Percentiles rank a stretch among this genome's conserved stretches.
phyloP scores from a whole-genome alignment of 2,797 vertebrate genomes.

The Caiman crocodilus region DNA sequence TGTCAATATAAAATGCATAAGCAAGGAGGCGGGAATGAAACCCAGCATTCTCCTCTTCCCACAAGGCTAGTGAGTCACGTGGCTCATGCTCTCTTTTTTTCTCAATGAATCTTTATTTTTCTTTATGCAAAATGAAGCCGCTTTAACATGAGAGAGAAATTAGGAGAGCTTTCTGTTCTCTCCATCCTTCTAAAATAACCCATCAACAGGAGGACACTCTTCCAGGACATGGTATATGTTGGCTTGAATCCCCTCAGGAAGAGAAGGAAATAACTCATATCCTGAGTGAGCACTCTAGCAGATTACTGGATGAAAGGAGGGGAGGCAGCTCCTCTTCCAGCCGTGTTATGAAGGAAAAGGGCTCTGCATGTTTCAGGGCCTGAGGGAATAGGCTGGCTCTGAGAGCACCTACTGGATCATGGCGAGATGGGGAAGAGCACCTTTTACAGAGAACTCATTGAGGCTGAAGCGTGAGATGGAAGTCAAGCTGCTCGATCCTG shows the following conservation, averaged over 20 bases:
- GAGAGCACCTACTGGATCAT: neutral
- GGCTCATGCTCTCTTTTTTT: too few relatives aligned
- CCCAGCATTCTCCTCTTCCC: too few relatives aligned
- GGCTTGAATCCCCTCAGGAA: neutral
- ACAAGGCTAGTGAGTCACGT: too few relatives aligned
- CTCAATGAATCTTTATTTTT: too few relatives aligned
- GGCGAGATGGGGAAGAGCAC: fast-evolving
- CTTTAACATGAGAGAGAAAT: slow-evolving; percentile 60
- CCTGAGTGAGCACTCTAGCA: neutral
- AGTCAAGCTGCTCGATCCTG: neutral
- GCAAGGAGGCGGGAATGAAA: too few relatives aligned
- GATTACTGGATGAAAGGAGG: neutral
- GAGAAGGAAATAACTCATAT: fast-evolving
- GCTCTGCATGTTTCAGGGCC: too few relatives aligned
- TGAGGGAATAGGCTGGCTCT: fast-evolving
- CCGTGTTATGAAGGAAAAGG: too few relatives aligned
- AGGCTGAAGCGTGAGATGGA: fast-evolving
- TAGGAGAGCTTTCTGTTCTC: slow-evolving; percentile 24
- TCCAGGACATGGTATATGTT: neutral
- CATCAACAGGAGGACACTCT: fast-evolving
- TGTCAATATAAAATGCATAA: too few relatives aligned
- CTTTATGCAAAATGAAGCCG: too few relatives aligned
- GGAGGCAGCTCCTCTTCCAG: too few relatives aligned
- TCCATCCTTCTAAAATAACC: slow-evolving; percentile 53
- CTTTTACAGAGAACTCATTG: fast-evolving